Conservation (phyloP, 2,888 invertebrate species). For the Augiades crinisus region DNA sequence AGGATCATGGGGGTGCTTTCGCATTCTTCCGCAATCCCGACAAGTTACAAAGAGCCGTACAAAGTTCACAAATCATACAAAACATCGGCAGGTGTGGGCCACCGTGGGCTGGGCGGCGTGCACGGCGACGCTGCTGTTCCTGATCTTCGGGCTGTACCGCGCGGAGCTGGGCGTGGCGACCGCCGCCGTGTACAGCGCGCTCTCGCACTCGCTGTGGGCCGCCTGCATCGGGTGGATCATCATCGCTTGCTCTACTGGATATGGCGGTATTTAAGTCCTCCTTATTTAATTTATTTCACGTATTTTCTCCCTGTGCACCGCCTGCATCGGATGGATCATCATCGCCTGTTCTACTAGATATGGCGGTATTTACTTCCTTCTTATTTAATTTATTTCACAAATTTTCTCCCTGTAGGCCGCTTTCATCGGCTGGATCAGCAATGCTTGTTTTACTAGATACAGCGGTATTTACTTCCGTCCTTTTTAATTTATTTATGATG, state of each 20-base stretch:
- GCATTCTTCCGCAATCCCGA: too few species aligned
- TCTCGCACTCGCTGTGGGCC: conserved; percentile 93
- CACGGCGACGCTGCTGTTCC: conserved; percentile 83
- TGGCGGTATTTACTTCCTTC: conserved; percentile 82
- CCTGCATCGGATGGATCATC: conserved; percentile 86
- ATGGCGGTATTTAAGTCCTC: conserved; percentile 84
- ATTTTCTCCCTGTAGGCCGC: neutral
- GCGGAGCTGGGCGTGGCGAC: conserved; percentile 84
- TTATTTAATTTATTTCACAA: neutral
- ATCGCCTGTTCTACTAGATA: conserved; percentile 92
- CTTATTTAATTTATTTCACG: neutral
- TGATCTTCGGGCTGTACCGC: conserved; percentile 90
- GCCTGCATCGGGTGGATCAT: conserved; percentile 91
- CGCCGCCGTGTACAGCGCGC: conserved; percentile 89
- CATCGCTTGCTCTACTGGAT: conserved; percentile 91
- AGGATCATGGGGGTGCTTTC: too few species aligned
- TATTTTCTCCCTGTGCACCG: neutral
- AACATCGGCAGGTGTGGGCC: conserved; percentile 83
- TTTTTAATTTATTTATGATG: neutral
- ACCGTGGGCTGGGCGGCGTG: conserved; percentile 87
- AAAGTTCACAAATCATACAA: too few species aligned
- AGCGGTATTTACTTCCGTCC: conserved; percentile 82
- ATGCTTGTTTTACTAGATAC: conserved; percentile 92
- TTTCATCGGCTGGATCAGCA: conserved; percentile 86
- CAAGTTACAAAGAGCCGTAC: too few species aligned